Evolutionary conservation across 1,140 invertebrate genomes (phyloP).

Genomic region (Apis mellifera): Amel_HAv3.1 CM009938.2:1998501-1999000

Average conservation of each 20-base stretch:
- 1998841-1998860: slow-evolving; percentile 83
- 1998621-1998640: background rate
- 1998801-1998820: slow-evolving; percentile 86
- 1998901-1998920: slow-evolving; percentile 83
- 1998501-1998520: slow-evolving; percentile 84
- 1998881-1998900: slow-evolving; percentile 82
- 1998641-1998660: too few species aligned
- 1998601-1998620: slow-evolving; percentile 10
- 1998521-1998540: slow-evolving; percentile 84
- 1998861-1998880: slow-evolving; percentile 85
- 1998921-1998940: slow-evolving; percentile 83
- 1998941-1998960: slow-evolving; percentile 83
- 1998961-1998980: background rate
- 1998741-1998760: slow-evolving; percentile 85
- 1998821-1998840: slow-evolving; percentile 87
- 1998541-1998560: slow-evolving; percentile 84
- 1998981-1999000: background rate
- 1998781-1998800: slow-evolving; percentile 86
- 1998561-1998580: slow-evolving; percentile 85
- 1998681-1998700: slow-evolving; percentile 83
- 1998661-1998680: too few species aligned
- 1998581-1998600: slow-evolving; percentile 79
- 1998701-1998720: slow-evolving; percentile 84
- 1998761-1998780: slow-evolving; percentile 86
- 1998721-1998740: slow-evolving; percentile 86